Evolutionary conservation across 1,140 invertebrate species (phyloP).

Genomic region (Drosophila funebris): DNA sequence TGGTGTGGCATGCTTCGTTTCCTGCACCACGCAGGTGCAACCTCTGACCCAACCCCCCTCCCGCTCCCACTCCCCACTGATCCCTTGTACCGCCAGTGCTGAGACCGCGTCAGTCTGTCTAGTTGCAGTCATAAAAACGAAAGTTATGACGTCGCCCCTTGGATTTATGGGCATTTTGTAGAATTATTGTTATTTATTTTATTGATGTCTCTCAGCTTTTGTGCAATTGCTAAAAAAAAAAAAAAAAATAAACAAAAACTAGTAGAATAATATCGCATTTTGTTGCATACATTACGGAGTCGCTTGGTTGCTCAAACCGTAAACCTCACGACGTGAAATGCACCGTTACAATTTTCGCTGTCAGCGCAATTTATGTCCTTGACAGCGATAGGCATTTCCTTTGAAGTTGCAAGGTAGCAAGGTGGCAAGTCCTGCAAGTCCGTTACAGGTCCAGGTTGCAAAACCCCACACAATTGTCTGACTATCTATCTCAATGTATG

Average conservation of each 20-base stretch:
- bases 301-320: conserved; percentile 5
- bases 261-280: conserved; percentile 53
- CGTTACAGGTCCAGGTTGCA: conserved; percentile 7
- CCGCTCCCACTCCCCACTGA: background rate
- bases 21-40: conserved; percentile 49
- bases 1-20: conserved; percentile 25
- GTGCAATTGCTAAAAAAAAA: conserved; percentile 65
- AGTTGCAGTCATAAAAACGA: conserved; percentile 78
- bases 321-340: too few species aligned
- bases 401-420: conserved; percentile 71
- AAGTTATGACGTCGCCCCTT: conserved; percentile 74
- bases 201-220: conserved; percentile 76
- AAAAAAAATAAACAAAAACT: too few species aligned
- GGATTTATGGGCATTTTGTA: conserved; percentile 76
- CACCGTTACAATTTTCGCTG: conserved; percentile 65
- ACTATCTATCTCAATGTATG: conserved; percentile 20
- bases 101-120: conserved; percentile 63
- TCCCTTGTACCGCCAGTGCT: background rate
- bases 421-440: conserved; percentile 35
- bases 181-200: conserved; percentile 82
- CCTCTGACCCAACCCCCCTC: background rate
- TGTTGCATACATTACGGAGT: conserved; percentile 70
- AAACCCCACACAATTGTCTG: conserved; percentile 24
- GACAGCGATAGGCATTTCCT: conserved; percentile 82
- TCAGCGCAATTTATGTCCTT: conserved; percentile 82